Evolutionary conservation across 2,113 vertebrate genomes (phyloP).

Genomic region (Xenopus borealis): DNA sequence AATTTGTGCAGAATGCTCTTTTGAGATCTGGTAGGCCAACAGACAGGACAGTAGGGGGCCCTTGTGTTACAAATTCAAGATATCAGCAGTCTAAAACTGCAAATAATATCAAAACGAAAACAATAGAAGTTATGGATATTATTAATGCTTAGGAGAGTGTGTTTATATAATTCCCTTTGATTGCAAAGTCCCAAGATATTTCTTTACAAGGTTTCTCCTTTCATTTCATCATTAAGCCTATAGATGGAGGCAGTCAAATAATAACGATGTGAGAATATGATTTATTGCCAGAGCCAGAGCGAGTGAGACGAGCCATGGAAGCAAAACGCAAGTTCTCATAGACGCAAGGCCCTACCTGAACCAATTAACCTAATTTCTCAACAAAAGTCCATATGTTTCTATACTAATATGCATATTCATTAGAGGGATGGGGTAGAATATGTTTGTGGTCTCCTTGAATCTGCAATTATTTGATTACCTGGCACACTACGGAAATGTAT

Average conservation of each 20-base stretch:
- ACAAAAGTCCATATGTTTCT: conserved; percentile 1
- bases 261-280: conserved; percentile 3
- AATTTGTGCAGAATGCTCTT: too few species aligned
- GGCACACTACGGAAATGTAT: conserved; percentile 32
- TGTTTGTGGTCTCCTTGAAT: conserved; percentile 23
- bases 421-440: neutral
- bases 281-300: neutral
- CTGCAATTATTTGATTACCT: conserved; percentile 42
- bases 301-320: neutral
- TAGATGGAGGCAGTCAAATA: conserved; percentile 12
- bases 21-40: too few species aligned
- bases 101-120: too few species aligned
- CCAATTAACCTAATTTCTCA: conserved; percentile 33
- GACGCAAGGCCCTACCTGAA: conserved; percentile 10
- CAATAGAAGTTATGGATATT: too few species aligned
- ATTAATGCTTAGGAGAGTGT: too few species aligned
- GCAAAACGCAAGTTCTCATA: neutral
- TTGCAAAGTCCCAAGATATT: too few species aligned
- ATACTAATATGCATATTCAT: conserved; percentile 37
- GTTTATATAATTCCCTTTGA: too few species aligned
- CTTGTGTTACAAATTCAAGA: too few species aligned
- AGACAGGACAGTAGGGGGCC: too few species aligned
- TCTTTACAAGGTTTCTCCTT: too few species aligned
- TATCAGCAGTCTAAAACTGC: too few species aligned
- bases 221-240: too few species aligned